These are phyloP conservation scores for Mimas tiliae DNA, from an alignment of 2,888 invertebrate species.

Conservation along the genomic window DNA sequence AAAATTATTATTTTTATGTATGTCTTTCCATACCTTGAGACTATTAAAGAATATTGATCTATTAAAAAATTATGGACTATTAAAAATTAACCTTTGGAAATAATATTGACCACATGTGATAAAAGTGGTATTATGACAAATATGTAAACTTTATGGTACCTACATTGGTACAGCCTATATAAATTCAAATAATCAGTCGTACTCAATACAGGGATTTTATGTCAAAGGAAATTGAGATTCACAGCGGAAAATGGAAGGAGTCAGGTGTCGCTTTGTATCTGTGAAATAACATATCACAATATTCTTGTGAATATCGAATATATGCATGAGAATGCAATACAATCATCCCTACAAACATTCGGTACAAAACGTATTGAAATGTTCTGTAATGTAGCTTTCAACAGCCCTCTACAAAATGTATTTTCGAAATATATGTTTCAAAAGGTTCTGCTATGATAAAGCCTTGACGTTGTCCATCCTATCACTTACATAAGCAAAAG, in stretches of 20 bases:
- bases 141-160: too few relatives aligned
- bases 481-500: too few relatives aligned
- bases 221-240: neutral
- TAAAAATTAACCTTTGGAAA: too few relatives aligned
- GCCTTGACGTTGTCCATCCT: too few relatives aligned
- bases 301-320: neutral
- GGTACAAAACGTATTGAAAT: neutral
- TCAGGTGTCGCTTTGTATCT: neutral
- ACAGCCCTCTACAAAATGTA: neutral
- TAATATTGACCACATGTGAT: too few relatives aligned
- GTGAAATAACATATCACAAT: slow-evolving; percentile 2
- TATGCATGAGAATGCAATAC: neutral
- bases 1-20: too few relatives aligned
- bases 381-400: neutral
- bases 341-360: neutral
- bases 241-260: slow-evolving; percentile 3
- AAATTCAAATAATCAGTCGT: neutral
- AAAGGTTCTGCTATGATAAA: too few relatives aligned
- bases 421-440: neutral
- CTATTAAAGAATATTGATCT: too few relatives aligned
- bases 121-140: too few relatives aligned
- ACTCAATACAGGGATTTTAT: neutral
- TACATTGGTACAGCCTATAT: too few relatives aligned
- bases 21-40: too few relatives aligned
- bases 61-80: too few relatives aligned